Base-by-base conservation (phyloP, 2,113 vertebrate species). In the Pipa parva region DNA sequence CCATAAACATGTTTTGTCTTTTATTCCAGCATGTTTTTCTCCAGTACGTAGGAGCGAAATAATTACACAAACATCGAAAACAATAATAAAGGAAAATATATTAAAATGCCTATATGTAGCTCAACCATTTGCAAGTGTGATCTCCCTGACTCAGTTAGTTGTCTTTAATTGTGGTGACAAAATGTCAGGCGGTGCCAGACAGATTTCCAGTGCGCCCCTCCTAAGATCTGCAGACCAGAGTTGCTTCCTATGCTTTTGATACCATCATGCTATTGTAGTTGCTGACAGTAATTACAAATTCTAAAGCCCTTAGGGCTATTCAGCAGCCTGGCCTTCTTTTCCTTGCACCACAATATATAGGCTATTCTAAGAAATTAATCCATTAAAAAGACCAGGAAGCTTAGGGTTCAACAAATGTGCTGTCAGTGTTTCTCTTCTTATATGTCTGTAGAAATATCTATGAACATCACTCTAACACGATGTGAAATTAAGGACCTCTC, bases 221-320 rank as follows among this genome's bases (percentile, higher is more conserved):
- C 21, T 26, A 5, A 29, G 21, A 60, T 39, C 31, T 18, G 17
- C 21, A 25, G 12, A 13, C 15, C 62, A 25, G 21, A 33, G 13
- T 25, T 18, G n/a, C 7, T 57, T 57, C 10, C 17, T 11, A 10
- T 59, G 45, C 42, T 36, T 8, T 33, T 48, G 52, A 56, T 56
- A n/a, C 46, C 63, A 49, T 67, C 20, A 36, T 33, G 45, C 28
- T 24, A 28, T n/a, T 31, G 28, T 24, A 24, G 27, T 39, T 28
- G 37, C 42, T 33, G 22, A 21, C 55, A 37, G 22, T 36, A 59
- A 59, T 59, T 59, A 59, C 25, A 39, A 51, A 49, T 29, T 49
- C 55, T 26, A n/a, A 26, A 22, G 52, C 29, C 28, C 55, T 36
- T 20, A 27, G 21, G 55, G 55, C 5, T 36, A 15, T 15, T 67